Percentiles rank a stretch among this genome's conserved stretches.
Conservation (phyloP, 2,113 vertebrate species). For the Nesogale talazaci region DNA sequence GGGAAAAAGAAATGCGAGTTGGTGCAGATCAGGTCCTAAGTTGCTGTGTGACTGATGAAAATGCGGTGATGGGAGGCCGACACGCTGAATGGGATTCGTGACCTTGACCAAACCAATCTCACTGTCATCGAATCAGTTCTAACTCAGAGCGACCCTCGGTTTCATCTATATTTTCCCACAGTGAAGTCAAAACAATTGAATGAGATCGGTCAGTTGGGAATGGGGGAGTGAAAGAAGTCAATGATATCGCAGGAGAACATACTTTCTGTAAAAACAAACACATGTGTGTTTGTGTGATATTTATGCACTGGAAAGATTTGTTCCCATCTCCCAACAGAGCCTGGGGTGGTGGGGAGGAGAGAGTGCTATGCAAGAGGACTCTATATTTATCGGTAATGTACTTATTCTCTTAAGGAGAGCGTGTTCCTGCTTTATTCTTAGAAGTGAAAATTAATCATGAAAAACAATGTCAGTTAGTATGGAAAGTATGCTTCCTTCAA, state of each 20-base stretch:
- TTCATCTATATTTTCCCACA: background rate
- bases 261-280: slow-evolving; percentile 52
- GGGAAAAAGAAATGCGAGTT: background rate
- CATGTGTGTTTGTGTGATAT: slow-evolving; percentile 23
- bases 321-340: slow-evolving; percentile 45
- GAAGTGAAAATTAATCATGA: slow-evolving; percentile 53
- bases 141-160: background rate
- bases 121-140: too few species aligned
- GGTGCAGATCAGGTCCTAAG: background rate
- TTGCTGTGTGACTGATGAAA: background rate
- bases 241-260: background rate
- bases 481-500: slow-evolving; percentile 13
- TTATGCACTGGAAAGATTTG: slow-evolving; percentile 60
- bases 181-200: background rate
- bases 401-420: slow-evolving; percentile 41
- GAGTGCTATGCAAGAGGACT: background rate
- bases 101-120: background rate
- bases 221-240: slow-evolving; percentile 31
- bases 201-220: slow-evolving; percentile 15
- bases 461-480: slow-evolving; percentile 43
- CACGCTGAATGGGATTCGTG: background rate
- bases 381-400: slow-evolving; percentile 44
- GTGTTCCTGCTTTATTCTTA: slow-evolving; percentile 40
- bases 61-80: background rate
- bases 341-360: background rate